These are phyloP conservation scores for Hipposideros armiger DNA, from an alignment of 2,113 vertebrate genomes.

Conservation along the genomic window DNA sequence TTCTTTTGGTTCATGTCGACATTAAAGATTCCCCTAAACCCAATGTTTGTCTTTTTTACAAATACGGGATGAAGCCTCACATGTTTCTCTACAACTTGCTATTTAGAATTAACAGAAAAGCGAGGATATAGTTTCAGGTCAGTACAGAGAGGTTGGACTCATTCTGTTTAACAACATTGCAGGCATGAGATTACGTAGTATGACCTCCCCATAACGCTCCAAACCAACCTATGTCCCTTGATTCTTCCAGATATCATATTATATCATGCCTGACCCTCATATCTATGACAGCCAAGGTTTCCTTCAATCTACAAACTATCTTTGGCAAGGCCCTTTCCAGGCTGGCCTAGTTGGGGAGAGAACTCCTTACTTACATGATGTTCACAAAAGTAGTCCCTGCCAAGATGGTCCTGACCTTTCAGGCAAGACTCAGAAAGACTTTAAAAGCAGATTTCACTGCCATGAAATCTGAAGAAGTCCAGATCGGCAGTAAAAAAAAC, in stretches of 20 bases:
- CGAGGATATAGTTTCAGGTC: not conserved
- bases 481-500: not conserved
- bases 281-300: not conserved
- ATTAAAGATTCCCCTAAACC: not conserved
- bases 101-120: not conserved
- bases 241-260: not conserved
- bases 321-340: not conserved
- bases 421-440: not conserved
- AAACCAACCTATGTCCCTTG: not conserved
- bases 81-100: not conserved
- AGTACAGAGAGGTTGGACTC: not conserved
- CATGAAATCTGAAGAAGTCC: not conserved
- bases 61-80: not conserved
- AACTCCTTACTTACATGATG: not conserved
- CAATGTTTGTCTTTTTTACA: not conserved
- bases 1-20: not conserved
- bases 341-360: not conserved
- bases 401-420: not conserved
- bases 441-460: not conserved
- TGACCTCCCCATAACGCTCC: not conserved
- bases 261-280: rapidly evolving
- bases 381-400: not conserved
- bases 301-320: not conserved
- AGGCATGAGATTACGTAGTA: rapidly evolving
- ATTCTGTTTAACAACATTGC: not conserved